Percentiles rank a stretch among this genome's conserved stretches.
These are phyloP conservation scores for Helostoma temminkii DNA, from an alignment of 2,797 vertebrate species.

Conservation along the genomic window DNA sequence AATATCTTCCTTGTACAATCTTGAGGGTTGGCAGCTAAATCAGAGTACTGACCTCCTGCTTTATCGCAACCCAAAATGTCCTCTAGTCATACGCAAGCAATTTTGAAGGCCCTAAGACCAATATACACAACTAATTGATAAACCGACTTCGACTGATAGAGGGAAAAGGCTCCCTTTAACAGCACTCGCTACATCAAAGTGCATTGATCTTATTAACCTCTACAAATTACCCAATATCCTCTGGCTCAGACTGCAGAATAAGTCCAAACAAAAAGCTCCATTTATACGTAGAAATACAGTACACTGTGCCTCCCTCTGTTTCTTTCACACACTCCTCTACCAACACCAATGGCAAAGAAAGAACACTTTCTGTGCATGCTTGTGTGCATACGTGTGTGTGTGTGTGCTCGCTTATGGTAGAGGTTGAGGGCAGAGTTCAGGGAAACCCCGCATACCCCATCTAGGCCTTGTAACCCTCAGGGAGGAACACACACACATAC, in stretches of 20 bases:
- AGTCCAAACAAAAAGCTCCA: conserved; percentile 68
- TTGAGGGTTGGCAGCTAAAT: too few relatives aligned
- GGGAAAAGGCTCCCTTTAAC: conserved; percentile 33
- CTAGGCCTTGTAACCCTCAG: conserved; percentile 62
- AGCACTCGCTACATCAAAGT: conserved; percentile 33
- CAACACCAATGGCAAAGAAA: conserved; percentile 45
- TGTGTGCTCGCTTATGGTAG: conserved; percentile 41
- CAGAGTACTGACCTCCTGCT: not conserved
- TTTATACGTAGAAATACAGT: conserved; percentile 56
- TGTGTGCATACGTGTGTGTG: conserved; percentile 33
- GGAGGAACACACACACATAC: conserved; percentile 50
- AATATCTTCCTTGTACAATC: too few relatives aligned
- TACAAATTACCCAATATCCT: conserved; percentile 52
- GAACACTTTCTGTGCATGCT: conserved; percentile 59
- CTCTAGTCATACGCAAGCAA: conserved; percentile 20
- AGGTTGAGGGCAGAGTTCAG: conserved; percentile 76
- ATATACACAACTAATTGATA: conserved; percentile 41
- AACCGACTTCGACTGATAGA: conserved; percentile 20
- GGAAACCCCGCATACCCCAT: conserved; percentile 67
- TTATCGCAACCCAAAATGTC: conserved; percentile 3
- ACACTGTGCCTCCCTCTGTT: conserved; percentile 57
- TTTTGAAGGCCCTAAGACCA: conserved; percentile 33
- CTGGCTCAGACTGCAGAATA: conserved; percentile 5
- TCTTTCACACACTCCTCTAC: conserved; percentile 42
- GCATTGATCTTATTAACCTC: conserved; percentile 52